Evolutionary conservation across 2,888 invertebrate genomes (phyloP).

Genomic region (Ecdyonurus torrentis): DNA sequence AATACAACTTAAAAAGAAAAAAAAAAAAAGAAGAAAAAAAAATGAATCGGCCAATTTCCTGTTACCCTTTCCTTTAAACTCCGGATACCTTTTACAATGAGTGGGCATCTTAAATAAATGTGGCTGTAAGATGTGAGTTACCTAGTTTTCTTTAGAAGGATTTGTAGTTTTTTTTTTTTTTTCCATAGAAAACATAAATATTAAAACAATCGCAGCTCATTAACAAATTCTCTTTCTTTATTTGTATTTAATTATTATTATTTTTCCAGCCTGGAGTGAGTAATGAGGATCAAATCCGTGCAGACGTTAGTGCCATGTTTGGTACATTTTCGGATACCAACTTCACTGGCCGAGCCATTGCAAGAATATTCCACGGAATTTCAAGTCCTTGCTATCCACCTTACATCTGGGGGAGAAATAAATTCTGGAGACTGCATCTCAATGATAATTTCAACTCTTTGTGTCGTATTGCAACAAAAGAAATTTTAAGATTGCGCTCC

Average conservation of each 20-base stretch:
- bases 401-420: slow-evolving; percentile 71
- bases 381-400: slow-evolving; percentile 85
- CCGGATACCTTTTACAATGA: no score
- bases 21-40: no score
- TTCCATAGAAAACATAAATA: no score
- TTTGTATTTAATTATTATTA: neutral
- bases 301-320: slow-evolving; percentile 56
- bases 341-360: slow-evolving; percentile 74
- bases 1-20: neutral
- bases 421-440: slow-evolving; percentile 76
- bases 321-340: slow-evolving; percentile 59
- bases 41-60: slow-evolving; percentile 25
- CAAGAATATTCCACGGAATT: slow-evolving; percentile 89
- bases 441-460: slow-evolving; percentile 68
- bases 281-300: slow-evolving; percentile 44
- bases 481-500: slow-evolving; percentile 34
- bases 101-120: no score
- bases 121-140: no score
- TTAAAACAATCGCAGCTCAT: no score
- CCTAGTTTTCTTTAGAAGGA: no score
- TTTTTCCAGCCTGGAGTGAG: neutral
- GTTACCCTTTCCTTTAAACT: slow-evolving; percentile 20
- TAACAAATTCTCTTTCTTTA: neutral
- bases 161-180: no score
- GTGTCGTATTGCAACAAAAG: slow-evolving; percentile 58